Conservation (phyloP, 1,140 invertebrate species). For the Zophobas morio region DNA sequence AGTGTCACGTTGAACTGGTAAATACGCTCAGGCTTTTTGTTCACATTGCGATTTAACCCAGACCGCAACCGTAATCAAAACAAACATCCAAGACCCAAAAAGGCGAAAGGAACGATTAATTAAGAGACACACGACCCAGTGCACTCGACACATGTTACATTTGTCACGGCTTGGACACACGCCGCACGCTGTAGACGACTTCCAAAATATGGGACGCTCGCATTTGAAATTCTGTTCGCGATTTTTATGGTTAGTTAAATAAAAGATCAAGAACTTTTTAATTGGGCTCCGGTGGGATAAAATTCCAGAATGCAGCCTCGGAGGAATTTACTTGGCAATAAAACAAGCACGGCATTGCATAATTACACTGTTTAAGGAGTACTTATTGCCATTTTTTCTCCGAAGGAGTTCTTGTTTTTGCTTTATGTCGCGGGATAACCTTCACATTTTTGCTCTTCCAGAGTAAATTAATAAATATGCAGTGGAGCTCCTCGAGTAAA, state of each 20-base stretch:
- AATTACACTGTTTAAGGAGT: slow-evolving; percentile 29
- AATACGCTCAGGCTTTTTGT: slow-evolving; percentile 45
- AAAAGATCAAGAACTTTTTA: slow-evolving; percentile 17
- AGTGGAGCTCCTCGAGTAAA: no score
- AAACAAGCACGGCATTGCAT: slow-evolving; percentile 35
- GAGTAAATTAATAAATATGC: no score
- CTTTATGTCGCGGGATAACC: neutral
- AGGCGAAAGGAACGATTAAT: slow-evolving; percentile 36
- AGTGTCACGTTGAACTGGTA: slow-evolving; percentile 59
- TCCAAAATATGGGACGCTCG: neutral
- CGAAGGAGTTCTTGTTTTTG: neutral
- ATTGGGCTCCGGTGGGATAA: slow-evolving; percentile 13
- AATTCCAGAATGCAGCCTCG: slow-evolving; percentile 24
- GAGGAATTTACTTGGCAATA: slow-evolving; percentile 22
- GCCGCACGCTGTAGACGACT: neutral
- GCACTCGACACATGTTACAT: slow-evolving; percentile 25
- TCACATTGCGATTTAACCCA: slow-evolving; percentile 8
- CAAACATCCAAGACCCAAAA: slow-evolving; percentile 37
- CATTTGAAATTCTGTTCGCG: neutral
- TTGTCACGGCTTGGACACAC: neutral
- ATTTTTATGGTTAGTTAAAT: slow-evolving; percentile 25
- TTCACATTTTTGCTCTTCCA: neutral
- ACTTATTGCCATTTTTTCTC: neutral
- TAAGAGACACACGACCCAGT: slow-evolving; percentile 17
- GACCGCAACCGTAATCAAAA: slow-evolving; percentile 34